Conservation (phyloP, 53 echinoderm and acorn worm genomes). For the Mesocentrotus franciscanus region DNA sequence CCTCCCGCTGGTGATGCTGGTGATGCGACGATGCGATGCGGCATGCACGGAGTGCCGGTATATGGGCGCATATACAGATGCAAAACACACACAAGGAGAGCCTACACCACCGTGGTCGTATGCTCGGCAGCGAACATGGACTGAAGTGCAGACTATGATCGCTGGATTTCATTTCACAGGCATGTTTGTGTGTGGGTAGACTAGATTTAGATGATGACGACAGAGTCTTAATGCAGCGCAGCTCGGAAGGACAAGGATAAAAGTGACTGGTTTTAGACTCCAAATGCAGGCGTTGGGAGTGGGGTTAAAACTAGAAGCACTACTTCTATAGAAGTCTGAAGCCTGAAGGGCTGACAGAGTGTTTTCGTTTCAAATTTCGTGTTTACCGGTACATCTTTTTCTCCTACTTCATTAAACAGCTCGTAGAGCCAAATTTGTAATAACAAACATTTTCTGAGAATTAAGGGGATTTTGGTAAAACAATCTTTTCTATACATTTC, state of each 20-base stretch:
- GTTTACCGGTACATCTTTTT: too few species aligned
- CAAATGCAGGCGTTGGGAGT: neutral
- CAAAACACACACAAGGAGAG: conserved; percentile 52
- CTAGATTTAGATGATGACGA: conserved; percentile 66
- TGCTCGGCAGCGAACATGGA: conserved; percentile 6
- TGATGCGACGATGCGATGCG: conserved; percentile 1
- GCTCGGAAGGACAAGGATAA: neutral
- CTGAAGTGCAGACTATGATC: conserved; percentile 23
- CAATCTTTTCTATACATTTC: too few species aligned
- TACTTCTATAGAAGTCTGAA: too few species aligned
- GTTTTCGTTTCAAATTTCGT: too few species aligned
- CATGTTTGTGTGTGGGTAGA: conserved; percentile 37
- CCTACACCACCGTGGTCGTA: neutral
- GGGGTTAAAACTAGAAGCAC: neutral
- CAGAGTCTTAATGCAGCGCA: conserved; percentile 49
- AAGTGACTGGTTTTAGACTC: neutral
- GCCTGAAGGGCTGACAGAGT: too few species aligned
- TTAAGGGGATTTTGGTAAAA: too few species aligned
- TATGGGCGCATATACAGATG: conserved; percentile 52
- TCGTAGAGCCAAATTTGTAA: too few species aligned
- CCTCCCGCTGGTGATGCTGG: conserved; percentile 9
- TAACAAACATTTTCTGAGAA: too few species aligned
- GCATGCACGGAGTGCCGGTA: conserved; percentile 23
- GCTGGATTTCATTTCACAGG: conserved; percentile 14
- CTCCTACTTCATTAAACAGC: too few species aligned